phyloP scores from a whole-genome alignment of 2,113 vertebrate genomes.

The Nothobranchius kuhntae region DNA sequence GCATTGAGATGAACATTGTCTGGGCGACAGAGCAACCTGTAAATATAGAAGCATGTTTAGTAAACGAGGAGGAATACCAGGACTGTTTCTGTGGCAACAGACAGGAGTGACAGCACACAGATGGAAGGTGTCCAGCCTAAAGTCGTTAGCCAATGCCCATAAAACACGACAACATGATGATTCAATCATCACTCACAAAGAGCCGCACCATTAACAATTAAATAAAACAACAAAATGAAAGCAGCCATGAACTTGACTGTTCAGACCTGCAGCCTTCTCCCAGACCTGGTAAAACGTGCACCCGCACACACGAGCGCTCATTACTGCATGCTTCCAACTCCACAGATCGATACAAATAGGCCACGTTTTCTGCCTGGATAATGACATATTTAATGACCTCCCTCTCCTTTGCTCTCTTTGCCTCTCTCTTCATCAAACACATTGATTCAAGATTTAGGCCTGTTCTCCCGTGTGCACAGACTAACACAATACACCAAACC shows the following conservation, averaged over 20 bases:
- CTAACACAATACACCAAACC: neutral
- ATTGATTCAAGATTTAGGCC: constrained; percentile 4
- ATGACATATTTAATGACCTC: constrained; percentile 56
- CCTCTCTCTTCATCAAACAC: constrained; percentile 21
- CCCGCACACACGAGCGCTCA: constrained; percentile 5
- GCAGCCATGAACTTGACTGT: neutral
- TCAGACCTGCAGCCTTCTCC: neutral
- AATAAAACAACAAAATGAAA: neutral
- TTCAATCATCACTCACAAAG: neutral
- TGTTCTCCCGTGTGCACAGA: neutral
- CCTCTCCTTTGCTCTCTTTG: neutral
- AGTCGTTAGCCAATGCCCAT: neutral
- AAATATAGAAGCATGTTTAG: too few species aligned
- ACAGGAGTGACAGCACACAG: constrained; percentile 20
- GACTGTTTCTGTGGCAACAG: constrained; percentile 51
- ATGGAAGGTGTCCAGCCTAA: constrained; percentile 19
- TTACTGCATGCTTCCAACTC: constrained; percentile 36
- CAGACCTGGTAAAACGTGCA: constrained; percentile 6
- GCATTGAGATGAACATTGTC: too few species aligned
- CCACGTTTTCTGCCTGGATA: constrained; percentile 53
- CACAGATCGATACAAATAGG: constrained; percentile 41
- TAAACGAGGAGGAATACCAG: neutral
- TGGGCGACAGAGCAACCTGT: too few species aligned
- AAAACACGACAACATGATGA: constrained; percentile 3
- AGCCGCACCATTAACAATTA: neutral